Percentiles rank a stretch among this genome's conserved stretches.
Evolutionary conservation across 2,888 invertebrate genomes (phyloP).

Genomic region (Pegoplata infirma): DNA sequence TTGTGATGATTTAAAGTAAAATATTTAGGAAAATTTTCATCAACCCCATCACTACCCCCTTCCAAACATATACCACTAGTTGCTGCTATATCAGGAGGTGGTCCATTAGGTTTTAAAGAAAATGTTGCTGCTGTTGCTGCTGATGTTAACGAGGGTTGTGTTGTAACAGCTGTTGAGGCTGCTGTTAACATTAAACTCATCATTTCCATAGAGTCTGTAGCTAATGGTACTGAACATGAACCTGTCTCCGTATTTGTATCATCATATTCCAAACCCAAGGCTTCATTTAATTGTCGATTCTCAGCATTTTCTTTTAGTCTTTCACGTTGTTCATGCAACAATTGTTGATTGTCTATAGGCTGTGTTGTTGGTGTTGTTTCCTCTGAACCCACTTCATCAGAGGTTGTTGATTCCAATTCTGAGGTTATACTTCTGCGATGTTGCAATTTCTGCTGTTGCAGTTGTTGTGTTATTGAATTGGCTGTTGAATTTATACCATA

Average conservation of each 20-base stretch:
- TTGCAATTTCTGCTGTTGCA: conserved; percentile 64
- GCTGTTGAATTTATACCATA: conserved; percentile 74
- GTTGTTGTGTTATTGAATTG: conserved; percentile 73
- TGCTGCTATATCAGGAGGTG: conserved; percentile 62
- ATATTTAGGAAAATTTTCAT: conserved; percentile 39
- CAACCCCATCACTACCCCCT: not conserved
- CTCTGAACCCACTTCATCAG: conserved; percentile 68
- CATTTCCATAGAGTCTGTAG: conserved; percentile 74
- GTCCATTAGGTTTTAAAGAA: not conserved
- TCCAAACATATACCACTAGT: conserved; percentile 65
- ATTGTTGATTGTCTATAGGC: conserved; percentile 12
- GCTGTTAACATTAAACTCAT: conserved; percentile 75
- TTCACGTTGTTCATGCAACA: conserved; percentile 13
- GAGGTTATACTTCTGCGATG: conserved; percentile 20
- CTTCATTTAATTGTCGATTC: not conserved
- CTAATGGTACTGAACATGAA: conserved; percentile 75
- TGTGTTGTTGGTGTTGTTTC: no score
- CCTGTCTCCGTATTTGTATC: conserved; percentile 75
- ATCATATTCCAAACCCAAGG: conserved; percentile 63
- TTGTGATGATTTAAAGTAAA: conserved; percentile 48
- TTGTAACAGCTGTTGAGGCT: conserved; percentile 72
- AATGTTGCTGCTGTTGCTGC: conserved; percentile 51
- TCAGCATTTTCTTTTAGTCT: not conserved
- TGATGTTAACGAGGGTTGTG: conserved; percentile 57
- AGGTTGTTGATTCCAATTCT: conserved; percentile 68